phyloP scores from a whole-genome alignment of 2,888 invertebrate genomes.

The Eristalis arbustorum region DNA sequence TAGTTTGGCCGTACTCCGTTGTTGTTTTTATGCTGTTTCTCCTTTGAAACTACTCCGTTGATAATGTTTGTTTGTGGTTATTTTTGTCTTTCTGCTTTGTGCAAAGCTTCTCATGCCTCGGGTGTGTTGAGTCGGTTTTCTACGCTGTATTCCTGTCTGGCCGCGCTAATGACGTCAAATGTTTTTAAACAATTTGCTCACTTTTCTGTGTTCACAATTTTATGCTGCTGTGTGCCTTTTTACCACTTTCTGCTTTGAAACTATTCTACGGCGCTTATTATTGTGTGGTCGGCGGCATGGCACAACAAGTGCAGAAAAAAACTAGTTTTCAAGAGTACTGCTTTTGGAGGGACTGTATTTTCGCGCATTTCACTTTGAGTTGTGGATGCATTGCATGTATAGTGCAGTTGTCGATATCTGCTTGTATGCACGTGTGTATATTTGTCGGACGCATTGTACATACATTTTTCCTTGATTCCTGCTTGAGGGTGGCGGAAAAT shows the following conservation, averaged over 20 bases:
- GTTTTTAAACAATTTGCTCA: constrained; percentile 49
- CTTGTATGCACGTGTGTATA: not conserved
- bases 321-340: constrained; percentile 53
- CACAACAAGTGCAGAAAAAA: constrained; percentile 64
- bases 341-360: constrained; percentile 65
- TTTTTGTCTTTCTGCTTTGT: constrained; percentile 42
- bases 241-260: not conserved
- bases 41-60: constrained; percentile 11
- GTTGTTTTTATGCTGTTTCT: constrained; percentile 37
- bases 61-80: constrained; percentile 35
- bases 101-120: constrained; percentile 26
- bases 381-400: constrained; percentile 1
- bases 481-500: constrained; percentile 52
- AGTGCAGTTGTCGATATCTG: not conserved
- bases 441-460: not conserved
- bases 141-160: constrained; percentile 12
- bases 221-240: not conserved
- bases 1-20: constrained; percentile 11
- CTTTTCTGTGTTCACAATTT: constrained; percentile 1
- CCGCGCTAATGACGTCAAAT: constrained; percentile 57
- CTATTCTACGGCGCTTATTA: not conserved
- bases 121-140: constrained; percentile 22
- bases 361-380: constrained; percentile 31
- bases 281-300: constrained; percentile 4
- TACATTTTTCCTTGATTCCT: constrained; percentile 28